Evolutionary conservation across 2,113 vertebrate genomes (phyloP), one percentile per base, ranked within the genome.

Genomic region (Sceloporus undulatus): DNA sequence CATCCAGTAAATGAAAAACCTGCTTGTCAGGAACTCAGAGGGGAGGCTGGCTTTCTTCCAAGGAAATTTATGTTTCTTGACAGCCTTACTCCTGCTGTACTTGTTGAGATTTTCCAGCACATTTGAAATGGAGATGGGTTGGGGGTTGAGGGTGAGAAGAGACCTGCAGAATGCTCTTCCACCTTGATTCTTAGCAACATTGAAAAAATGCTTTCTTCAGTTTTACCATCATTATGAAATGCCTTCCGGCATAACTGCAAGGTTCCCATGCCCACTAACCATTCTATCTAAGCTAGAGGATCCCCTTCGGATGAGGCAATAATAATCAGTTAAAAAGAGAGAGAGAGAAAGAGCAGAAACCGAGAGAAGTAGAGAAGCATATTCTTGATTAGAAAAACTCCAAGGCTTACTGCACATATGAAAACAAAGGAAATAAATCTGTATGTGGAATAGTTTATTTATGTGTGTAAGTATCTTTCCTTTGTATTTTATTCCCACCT

Each of bases 211-310:
- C 65, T 86, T 92, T 94, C 73, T 93, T 86, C 95, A 93, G 94
- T 95, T 95, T 95, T 95, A 80, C 90, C 65, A 76, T 96, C 93
- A 92, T 95, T 95, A 93, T 90, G 88, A 91, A 95, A 91, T 91
- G 0, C 85, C 88, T 93, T 48, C 77, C 89, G 88, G 91, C 82
- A 85, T 77, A 93, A 85, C 86, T 94, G 74, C 90, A 80, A 85
- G 54, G 9, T 83, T 70, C 79, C 68, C n/a, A 88, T 88, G 42
- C 66, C 87, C 77, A 27, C 92, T 76, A 94, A 89, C 48, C 54
- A 80, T 84, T 94, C 89, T 62, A 92, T 93, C 85, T 94, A 23
- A 84, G 80, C 82, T 88, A 56, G 59, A 59, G 66, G n/a, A 84
- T 34, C 84, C 48, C 92, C 87, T 91, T 68, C 91, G 82, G 90